phyloP scores from a whole-genome alignment of 2,888 invertebrate species.

The Stegophylla sp. region DNA sequence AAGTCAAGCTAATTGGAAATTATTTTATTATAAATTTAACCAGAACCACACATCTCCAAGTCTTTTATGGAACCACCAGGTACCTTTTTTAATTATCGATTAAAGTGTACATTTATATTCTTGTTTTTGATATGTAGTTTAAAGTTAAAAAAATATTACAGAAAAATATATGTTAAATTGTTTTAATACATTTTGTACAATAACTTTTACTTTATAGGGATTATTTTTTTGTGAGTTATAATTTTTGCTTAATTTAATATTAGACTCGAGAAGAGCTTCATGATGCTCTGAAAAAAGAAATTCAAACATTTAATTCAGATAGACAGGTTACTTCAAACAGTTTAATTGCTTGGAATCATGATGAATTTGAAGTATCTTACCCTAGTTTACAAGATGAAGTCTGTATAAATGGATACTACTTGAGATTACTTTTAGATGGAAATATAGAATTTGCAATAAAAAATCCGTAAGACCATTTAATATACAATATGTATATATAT shows the following conservation, averaged over 20 bases:
- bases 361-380: conserved; percentile 94
- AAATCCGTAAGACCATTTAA: conserved; percentile 79
- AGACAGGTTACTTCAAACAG: conserved; percentile 82
- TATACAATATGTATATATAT: neutral
- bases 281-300: conserved; percentile 89
- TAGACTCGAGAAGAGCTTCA: conserved; percentile 94
- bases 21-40: conserved; percentile 94
- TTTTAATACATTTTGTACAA: neutral
- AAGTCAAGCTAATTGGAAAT: conserved; percentile 84
- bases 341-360: conserved; percentile 96
- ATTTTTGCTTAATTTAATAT: conserved; percentile 15
- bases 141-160: no score
- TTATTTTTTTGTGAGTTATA: neutral
- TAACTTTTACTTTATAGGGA: neutral
- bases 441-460: conserved; percentile 86
- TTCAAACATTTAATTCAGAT: conserved; percentile 87
- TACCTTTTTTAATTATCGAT: conserved; percentile 64
- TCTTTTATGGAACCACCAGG: conserved; percentile 98
- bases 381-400: conserved; percentile 94
- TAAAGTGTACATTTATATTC: neutral
- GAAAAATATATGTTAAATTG: no score
- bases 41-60: conserved; percentile 94
- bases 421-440: conserved; percentile 91
- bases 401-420: conserved; percentile 97
- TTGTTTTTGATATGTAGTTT: no score